These are phyloP conservation scores for Macrocentrus cingulum DNA, from an alignment of 1,140 invertebrate species.

Conservation along the genomic window DNA sequence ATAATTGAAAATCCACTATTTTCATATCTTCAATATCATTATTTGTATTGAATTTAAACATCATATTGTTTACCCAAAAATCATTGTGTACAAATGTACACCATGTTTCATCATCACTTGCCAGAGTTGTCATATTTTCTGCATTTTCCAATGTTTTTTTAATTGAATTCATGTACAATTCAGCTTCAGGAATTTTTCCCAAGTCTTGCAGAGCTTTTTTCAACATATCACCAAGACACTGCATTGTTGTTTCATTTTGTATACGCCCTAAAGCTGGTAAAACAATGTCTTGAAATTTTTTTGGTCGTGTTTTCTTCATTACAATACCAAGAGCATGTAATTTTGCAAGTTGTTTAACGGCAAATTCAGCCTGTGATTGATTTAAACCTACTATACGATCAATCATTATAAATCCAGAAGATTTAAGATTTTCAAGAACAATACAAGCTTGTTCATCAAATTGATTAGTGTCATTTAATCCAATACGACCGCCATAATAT, in stretches of 20 bases:
- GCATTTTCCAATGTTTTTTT: slow-evolving; percentile 39
- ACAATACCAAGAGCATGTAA: slow-evolving; percentile 63
- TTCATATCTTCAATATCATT: slow-evolving; percentile 58
- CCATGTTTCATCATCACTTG: slow-evolving; percentile 38
- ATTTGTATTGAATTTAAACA: slow-evolving; percentile 55
- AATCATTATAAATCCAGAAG: slow-evolving; percentile 56
- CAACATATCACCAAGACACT: slow-evolving; percentile 46
- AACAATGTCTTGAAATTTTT: slow-evolving; percentile 53
- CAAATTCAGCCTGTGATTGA: slow-evolving; percentile 54
- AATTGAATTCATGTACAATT: slow-evolving; percentile 36
- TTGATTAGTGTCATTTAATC: slow-evolving; percentile 47
- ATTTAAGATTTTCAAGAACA: slow-evolving; percentile 63
- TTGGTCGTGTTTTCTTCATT: slow-evolving; percentile 57
- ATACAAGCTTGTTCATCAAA: slow-evolving; percentile 64
- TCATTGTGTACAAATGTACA: slow-evolving; percentile 63
- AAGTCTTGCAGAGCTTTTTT: slow-evolving; percentile 39
- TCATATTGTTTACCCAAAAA: slow-evolving; percentile 69
- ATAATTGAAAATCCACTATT: slow-evolving; percentile 68
- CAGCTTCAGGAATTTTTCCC: slow-evolving; percentile 37
- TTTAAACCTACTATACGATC: slow-evolving; percentile 61
- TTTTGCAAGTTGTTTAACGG: slow-evolving; percentile 59
- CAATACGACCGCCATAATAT: slow-evolving; percentile 61
- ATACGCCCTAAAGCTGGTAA: slow-evolving; percentile 30
- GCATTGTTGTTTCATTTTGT: slow-evolving; percentile 33
- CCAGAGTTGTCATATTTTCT: slow-evolving; percentile 7